Conservation (phyloP, 2,113 vertebrate genomes). For the Sminthopsis crassicaudata region DNA sequence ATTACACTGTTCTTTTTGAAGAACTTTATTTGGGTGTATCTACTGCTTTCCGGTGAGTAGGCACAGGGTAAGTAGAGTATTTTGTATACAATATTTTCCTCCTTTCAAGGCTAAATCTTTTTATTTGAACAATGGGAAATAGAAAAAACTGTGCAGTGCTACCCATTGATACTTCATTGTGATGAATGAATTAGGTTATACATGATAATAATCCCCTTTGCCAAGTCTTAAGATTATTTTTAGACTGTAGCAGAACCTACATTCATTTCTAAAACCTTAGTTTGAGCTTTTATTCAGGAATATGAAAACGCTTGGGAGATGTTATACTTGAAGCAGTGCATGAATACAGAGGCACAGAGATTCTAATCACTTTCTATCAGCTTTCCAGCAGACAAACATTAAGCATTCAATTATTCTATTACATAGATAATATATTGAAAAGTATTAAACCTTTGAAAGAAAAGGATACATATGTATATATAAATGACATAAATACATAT, state of each 20-base stretch:
- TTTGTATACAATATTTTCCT: background rate
- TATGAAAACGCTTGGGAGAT: background rate
- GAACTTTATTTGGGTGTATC: background rate
- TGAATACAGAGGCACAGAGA: background rate
- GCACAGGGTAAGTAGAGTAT: background rate
- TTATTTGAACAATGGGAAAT: background rate
- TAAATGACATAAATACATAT: too few species aligned
- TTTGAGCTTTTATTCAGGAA: background rate
- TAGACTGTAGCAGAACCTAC: background rate
- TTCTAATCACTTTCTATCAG: background rate
- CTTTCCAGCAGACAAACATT: background rate
- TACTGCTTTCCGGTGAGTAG: background rate
- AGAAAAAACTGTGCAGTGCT: background rate
- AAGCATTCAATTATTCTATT: background rate
- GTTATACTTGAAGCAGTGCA: background rate
- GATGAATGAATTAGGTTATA: slow-evolving; percentile 32
- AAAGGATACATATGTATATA: background rate
- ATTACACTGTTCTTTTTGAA: background rate
- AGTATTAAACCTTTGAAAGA: background rate
- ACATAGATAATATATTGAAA: background rate
- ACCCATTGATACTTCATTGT: slow-evolving; percentile 35
- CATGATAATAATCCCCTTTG: slow-evolving; percentile 29
- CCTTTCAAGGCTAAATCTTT: slow-evolving; percentile 12
- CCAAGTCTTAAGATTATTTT: slow-evolving; percentile 2
- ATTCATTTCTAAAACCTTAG: background rate